A percentile compares a stretch with the other conserved stretches of the same genome.
phyloP scores from a whole-genome alignment of 92 coral and sea anemone species.

The Desmophyllum pertusum region DNA sequence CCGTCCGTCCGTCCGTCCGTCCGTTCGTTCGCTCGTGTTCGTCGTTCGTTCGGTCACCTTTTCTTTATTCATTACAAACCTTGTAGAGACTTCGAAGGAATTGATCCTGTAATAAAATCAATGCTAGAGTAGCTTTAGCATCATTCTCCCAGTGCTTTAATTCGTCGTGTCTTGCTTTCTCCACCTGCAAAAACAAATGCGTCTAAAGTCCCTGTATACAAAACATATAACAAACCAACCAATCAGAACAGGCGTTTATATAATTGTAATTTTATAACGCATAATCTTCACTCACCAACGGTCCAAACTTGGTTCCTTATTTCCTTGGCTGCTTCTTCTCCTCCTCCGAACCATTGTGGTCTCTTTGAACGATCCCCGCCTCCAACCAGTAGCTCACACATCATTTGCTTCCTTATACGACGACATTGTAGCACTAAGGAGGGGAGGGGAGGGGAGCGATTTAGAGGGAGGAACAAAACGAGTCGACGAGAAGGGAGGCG shows the following conservation, averaged over 20 bases:
- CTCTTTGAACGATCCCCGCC: conserved; percentile 82
- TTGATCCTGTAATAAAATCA: conserved; percentile 85
- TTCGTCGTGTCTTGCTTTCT: conserved; percentile 78
- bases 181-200: conserved; percentile 57
- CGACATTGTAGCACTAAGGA: conserved; percentile 1
- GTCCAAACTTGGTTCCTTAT: conserved; percentile 74
- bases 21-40: background rate
- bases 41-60: background rate
- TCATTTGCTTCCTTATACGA: conserved; percentile 40
- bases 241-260: background rate
- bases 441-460: no score
- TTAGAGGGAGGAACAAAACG: no score
- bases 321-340: conserved; percentile 72
- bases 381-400: conserved; percentile 88
- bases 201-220: no score
- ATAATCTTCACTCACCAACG: conserved; percentile 52
- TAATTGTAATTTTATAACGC: background rate
- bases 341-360: conserved; percentile 88
- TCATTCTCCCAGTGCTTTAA: conserved; percentile 86
- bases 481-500: no score
- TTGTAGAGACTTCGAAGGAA: conserved; percentile 81
- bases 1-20: background rate
- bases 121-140: conserved; percentile 79
- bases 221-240: background rate
- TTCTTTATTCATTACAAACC: conserved; percentile 41